phyloP scores from a whole-genome alignment of 2,888 invertebrate species.

The Chymomyza procnemis region DNA sequence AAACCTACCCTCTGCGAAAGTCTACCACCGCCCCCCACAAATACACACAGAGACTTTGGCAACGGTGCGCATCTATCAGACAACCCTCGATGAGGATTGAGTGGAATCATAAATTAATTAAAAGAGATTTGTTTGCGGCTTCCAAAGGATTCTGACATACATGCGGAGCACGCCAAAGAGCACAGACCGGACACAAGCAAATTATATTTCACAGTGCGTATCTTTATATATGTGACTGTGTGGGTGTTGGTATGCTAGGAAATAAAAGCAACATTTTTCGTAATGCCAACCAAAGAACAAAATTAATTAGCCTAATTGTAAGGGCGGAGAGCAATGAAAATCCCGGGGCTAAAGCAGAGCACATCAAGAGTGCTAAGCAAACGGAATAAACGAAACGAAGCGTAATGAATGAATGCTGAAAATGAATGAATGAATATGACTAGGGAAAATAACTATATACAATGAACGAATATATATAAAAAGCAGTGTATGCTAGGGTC shows the following conservation, averaged over 20 bases:
- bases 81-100: constrained; percentile 70
- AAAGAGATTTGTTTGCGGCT: constrained; percentile 77
- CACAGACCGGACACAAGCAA: constrained; percentile 59
- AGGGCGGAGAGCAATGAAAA: constrained; percentile 49
- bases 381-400: constrained; percentile 22
- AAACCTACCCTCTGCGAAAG: neutral
- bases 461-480: constrained; percentile 37
- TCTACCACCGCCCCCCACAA: neutral
- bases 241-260: constrained; percentile 48
- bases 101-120: constrained; percentile 77
- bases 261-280: constrained; percentile 72
- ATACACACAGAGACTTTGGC: neutral
- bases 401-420: constrained; percentile 46
- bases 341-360: neutral
- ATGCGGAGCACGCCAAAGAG: constrained; percentile 32
- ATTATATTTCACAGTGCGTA: constrained; percentile 18
- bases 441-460: constrained; percentile 44
- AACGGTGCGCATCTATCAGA: constrained; percentile 41
- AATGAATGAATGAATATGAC: constrained; percentile 57
- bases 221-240: constrained; percentile 8
- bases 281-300: constrained; percentile 68
- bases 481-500: neutral
- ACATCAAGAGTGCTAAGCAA: constrained; percentile 32
- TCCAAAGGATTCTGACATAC: constrained; percentile 70
- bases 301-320: constrained; percentile 74